A percentile compares a stretch with the other conserved stretches of the same genome.
phyloP scores from a whole-genome alignment of 2,113 vertebrate species.

The Phrynocephalus versicolor region DNA sequence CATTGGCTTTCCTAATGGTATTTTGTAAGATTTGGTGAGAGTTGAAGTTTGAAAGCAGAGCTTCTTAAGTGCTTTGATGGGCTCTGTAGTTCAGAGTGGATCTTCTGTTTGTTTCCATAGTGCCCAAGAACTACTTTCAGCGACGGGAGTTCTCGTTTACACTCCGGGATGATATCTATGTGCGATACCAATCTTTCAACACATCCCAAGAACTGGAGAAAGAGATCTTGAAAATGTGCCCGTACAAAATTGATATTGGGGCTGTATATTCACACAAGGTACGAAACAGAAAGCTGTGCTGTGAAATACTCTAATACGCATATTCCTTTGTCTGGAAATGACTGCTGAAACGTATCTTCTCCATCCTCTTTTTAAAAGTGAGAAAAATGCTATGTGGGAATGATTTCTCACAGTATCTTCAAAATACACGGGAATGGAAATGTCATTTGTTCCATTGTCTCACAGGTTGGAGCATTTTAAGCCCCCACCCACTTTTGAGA shows the following conservation, averaged over 20 bases:
- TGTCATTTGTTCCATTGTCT: neutral
- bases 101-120: conserved; percentile 40
- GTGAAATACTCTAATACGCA: neutral
- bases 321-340: neutral
- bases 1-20: neutral
- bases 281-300: neutral
- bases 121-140: conserved; percentile 91
- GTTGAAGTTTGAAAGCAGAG: neutral
- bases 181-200: conserved; percentile 93
- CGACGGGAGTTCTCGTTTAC: conserved; percentile 97
- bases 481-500: neutral
- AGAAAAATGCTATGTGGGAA: neutral
- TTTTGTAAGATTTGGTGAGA: neutral
- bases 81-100: neutral
- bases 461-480: neutral
- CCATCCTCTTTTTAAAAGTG: neutral
- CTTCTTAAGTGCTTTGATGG: neutral
- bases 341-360: neutral
- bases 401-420: neutral
- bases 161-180: conserved; percentile 92
- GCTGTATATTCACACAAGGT: conserved; percentile 93
- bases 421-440: neutral
- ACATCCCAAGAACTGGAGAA: conserved; percentile 91
- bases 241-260: conserved; percentile 95
- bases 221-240: conserved; percentile 92